A percentile compares a stretch with the other conserved stretches of the same genome.
Evolutionary conservation across 2,113 vertebrate genomes (phyloP).

Genomic region (Cettia cetti): DNA sequence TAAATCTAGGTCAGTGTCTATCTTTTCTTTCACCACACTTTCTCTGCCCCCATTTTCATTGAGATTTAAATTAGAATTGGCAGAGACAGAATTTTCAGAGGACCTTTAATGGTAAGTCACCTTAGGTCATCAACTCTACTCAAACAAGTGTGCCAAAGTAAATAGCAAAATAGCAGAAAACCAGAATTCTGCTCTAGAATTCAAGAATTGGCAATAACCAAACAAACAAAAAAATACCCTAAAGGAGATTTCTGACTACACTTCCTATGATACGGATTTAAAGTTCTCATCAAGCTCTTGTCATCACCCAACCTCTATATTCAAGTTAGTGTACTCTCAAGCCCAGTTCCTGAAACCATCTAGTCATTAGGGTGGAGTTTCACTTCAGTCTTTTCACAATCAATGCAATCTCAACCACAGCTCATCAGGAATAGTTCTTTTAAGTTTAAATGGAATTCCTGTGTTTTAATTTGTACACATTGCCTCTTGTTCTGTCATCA

Average conservation of each 20-base stretch:
- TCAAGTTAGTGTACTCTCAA: neutral
- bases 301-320: neutral
- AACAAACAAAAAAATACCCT: neutral
- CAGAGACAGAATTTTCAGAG: neutral
- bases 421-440: neutral
- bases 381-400: neutral
- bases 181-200: neutral
- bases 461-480: neutral
- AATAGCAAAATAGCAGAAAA: neutral
- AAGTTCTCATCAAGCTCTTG: neutral
- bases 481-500: neutral
- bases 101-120: neutral
- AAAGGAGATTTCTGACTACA: neutral
- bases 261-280: neutral
- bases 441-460: neutral
- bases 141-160: neutral
- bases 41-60: neutral
- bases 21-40: neutral
- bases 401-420: neutral
- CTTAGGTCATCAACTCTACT: neutral
- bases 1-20: neutral
- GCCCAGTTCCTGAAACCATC: neutral
- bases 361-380: neutral
- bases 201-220: neutral
- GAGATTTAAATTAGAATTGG: neutral